Evolutionary conservation across 2,888 invertebrate species (phyloP).

Genomic region (Sphaerophoria rueppellii): DNA sequence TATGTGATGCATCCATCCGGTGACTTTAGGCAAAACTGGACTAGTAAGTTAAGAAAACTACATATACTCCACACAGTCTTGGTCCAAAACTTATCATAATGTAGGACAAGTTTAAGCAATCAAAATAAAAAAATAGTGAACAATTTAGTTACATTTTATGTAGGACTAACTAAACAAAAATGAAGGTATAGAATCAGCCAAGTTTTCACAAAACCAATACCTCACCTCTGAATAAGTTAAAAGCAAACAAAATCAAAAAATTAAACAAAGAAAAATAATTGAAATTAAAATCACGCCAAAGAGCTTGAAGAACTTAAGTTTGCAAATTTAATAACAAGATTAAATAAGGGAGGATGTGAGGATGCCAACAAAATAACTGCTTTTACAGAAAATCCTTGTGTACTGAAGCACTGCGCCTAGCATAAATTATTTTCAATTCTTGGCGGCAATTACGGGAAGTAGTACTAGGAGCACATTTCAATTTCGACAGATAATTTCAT

Average conservation of each 20-base stretch:
- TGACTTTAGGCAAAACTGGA: too few relatives aligned
- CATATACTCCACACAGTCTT: too few relatives aligned
- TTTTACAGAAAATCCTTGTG: constrained; percentile 62
- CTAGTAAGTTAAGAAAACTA: too few relatives aligned
- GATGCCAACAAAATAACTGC: constrained; percentile 69
- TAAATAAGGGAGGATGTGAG: constrained; percentile 55
- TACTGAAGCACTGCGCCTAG: constrained; percentile 48
- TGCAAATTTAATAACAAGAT: constrained; percentile 57
- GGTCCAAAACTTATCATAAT: too few relatives aligned
- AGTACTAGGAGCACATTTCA: constrained; percentile 59
- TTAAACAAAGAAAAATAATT: constrained; percentile 55
- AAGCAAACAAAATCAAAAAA: constrained; percentile 47
- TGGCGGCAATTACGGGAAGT: neutral
- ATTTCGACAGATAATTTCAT: constrained; percentile 58
- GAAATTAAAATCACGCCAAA: constrained; percentile 67
- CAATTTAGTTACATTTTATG: too few relatives aligned
- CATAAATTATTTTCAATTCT: constrained; percentile 67
- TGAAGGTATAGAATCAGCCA: too few relatives aligned
- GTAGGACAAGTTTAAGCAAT: too few relatives aligned
- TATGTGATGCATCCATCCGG: too few relatives aligned
- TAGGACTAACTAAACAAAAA: too few relatives aligned
- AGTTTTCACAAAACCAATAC: neutral
- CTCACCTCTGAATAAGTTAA: neutral
- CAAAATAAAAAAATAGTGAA: too few relatives aligned
- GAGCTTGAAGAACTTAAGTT: constrained; percentile 63